Conservation (phyloP, 2,797 vertebrate genomes). For the Chloroceryle amazona region DNA sequence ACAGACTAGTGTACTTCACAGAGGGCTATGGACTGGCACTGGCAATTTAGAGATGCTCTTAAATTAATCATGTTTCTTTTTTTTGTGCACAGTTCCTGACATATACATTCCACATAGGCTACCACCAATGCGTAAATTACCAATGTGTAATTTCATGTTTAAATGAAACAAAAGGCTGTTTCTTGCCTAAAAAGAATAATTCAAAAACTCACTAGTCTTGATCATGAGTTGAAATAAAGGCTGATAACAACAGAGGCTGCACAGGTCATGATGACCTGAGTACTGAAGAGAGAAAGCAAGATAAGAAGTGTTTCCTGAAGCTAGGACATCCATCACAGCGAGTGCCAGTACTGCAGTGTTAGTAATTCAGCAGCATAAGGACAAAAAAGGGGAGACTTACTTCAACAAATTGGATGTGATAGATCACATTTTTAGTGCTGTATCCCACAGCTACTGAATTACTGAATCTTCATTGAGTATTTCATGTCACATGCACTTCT, state of each 20-base stretch:
- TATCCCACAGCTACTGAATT: not conserved
- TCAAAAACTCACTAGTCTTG: not conserved
- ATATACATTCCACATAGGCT: not conserved
- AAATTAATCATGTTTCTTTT: not conserved
- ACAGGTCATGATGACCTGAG: not conserved
- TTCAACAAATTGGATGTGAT: not conserved
- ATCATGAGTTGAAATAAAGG: not conserved
- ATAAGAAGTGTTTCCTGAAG: not conserved
- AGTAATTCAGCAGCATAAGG: not conserved
- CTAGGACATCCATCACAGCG: not conserved
- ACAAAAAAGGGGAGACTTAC: not conserved
- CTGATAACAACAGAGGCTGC: not conserved
- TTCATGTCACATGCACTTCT: not conserved
- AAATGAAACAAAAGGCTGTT: not conserved
- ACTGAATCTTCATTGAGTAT: not conserved
- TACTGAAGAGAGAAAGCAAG: not conserved
- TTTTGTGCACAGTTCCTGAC: rapidly evolving
- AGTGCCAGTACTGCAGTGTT: not conserved
- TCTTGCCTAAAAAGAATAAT: not conserved
- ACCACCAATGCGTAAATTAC: not conserved
- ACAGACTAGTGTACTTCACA: rapidly evolving
- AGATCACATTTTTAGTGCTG: not conserved
- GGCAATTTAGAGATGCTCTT: not conserved
- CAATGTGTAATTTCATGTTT: not conserved
- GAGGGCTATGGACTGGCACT: not conserved